Evolutionary conservation across 1,140 invertebrate genomes (phyloP).

Genomic region (Micrasema minimum): DNA sequence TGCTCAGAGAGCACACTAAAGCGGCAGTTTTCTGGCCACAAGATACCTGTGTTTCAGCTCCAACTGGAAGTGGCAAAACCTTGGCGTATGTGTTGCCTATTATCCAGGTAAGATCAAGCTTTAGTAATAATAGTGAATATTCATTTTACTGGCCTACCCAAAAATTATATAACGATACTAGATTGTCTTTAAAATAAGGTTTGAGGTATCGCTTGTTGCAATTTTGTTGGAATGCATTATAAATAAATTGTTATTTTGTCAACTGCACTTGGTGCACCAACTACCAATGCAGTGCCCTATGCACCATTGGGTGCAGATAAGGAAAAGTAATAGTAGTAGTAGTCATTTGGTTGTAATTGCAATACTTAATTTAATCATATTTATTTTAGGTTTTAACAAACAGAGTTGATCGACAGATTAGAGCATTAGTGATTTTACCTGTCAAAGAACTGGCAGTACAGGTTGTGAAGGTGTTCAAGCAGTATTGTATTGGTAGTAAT

Average conservation of each 20-base stretch:
- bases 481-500: conserved; percentile 76
- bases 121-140: conserved; percentile 26
- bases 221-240: no score
- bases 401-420: conserved; percentile 70
- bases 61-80: conserved; percentile 98
- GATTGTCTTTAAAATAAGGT: no score
- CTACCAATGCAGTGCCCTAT: no score
- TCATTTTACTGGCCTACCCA: no score
- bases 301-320: no score
- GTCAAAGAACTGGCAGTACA: conserved; percentile 92
- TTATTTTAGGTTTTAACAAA: conserved; percentile 52
- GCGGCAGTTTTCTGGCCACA: conserved; percentile 74
- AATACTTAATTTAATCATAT: no score
- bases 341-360: no score
- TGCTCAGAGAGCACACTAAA: conserved; percentile 73
- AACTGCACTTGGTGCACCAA: no score
- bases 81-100: conserved; percentile 94
- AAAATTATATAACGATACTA: no score
- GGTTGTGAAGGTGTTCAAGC: conserved; percentile 85
- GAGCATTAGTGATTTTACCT: conserved; percentile 90
- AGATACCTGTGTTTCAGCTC: conserved; percentile 96
- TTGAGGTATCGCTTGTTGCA: no score
- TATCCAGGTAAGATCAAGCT: conserved; percentile 71
- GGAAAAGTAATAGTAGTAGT: no score
- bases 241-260: no score